Evolutionary conservation across 2,113 vertebrate species (phyloP), one percentile per base, ranked within the genome.

Genomic region (Paedocypris sp.): DNA sequence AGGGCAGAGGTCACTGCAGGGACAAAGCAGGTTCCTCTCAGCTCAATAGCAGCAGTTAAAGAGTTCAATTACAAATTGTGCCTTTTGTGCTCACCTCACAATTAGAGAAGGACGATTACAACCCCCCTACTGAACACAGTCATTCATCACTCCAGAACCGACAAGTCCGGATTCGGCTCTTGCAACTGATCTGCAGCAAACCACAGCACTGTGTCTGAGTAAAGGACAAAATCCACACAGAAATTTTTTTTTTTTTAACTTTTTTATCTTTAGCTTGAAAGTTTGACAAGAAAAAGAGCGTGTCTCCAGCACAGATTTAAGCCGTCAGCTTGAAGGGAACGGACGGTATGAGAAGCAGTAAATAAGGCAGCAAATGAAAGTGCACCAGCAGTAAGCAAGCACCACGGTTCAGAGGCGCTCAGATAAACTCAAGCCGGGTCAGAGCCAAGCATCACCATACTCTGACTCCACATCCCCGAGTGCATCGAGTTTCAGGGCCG

Each of bases 21-120:
- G 80, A 82, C 76, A 84, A 82, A 86, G 80, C 80, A 83, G 82
- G 74, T 62, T 73, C 79, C 25, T 73, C 74, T 85, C 83, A 85
- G 85, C 86, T 86, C 85, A 83, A 87, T 79, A 83, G 73, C 81
- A 84, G 82, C 87, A 87, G 86, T 83, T 86, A 88, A 91, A 87
- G 83, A 85, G 81, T 80, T 87, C 87, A 90, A 91, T 95, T 90
- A 95, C 79, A 85, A 68, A 85, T 88, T 90, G 88, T 87, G 89
- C 88, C 89, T 88, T 74, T 71, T 82, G 86, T 82, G 85, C 82
- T 91, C 90, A 88, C 81, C 80, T 84, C 80, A 86, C 90, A 94
- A 94, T 94, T 92, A 95, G 91, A 80, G 87, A 81, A 85, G 87
- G 85, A 85, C 90, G 87, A 90, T 91, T 92, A 90, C 92, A 94